Evolutionary conservation across 2,797 vertebrate genomes (phyloP).

Genomic region (Holocentrus rufus): DNA sequence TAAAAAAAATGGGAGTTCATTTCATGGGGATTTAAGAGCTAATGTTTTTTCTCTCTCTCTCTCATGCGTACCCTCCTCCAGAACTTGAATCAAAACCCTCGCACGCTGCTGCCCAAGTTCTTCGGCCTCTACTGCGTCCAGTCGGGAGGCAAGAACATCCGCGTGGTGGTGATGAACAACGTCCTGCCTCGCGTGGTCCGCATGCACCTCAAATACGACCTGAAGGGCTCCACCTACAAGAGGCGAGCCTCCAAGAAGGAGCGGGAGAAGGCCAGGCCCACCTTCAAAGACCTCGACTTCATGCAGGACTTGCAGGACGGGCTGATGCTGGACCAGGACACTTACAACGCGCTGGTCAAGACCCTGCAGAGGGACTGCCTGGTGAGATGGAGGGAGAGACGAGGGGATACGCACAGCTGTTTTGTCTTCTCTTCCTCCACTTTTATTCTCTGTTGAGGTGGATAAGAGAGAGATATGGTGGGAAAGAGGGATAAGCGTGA

Average conservation of each 20-base stretch:
- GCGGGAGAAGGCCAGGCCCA: conserved; percentile 92
- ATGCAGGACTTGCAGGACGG: conserved; percentile 94
- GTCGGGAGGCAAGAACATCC: conserved; percentile 97
- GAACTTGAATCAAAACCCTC: conserved; percentile 99
- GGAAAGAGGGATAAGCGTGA: background rate
- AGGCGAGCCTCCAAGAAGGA: conserved; percentile 96
- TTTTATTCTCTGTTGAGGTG: conserved; percentile 72
- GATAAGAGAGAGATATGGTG: background rate
- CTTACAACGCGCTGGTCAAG: conserved; percentile 92
- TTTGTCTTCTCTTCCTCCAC: background rate
- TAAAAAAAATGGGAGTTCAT: too few species aligned
- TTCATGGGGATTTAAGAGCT: too few species aligned
- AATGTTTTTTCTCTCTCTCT: background rate
- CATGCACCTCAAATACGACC: conserved; percentile 98
- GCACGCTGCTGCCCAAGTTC: conserved; percentile 97
- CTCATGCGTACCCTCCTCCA: conserved; percentile 58
- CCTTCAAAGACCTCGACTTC: conserved; percentile 97
- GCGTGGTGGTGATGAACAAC: conserved; percentile 98
- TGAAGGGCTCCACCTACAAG: conserved; percentile 98
- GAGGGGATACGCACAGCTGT: background rate
- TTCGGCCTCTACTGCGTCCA: conserved; percentile 98
- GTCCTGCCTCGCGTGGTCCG: conserved; percentile 93
- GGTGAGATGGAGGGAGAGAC: conserved; percentile 79
- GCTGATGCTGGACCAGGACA: conserved; percentile 93
- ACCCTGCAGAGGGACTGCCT: conserved; percentile 96